Percentiles rank a stretch among this genome's conserved stretches.
These are phyloP conservation scores for Macrostomum lignano DNA, from an alignment of 1,140 invertebrate species.

Conservation along the genomic window DNA sequence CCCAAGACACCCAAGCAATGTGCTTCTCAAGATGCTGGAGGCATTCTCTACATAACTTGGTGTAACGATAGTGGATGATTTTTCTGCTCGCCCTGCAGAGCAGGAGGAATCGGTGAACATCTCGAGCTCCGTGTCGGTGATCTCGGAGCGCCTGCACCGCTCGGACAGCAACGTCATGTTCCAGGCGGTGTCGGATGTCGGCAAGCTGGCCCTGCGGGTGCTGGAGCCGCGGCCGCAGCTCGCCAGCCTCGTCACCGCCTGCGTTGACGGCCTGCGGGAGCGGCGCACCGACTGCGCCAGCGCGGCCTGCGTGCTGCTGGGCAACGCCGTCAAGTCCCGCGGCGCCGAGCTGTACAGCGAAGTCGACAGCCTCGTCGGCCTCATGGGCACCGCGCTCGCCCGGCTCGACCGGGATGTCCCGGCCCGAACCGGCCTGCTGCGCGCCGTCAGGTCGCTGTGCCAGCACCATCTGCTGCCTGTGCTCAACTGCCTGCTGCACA, in stretches of 20 bases:
- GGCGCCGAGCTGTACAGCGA: constrained; percentile 33
- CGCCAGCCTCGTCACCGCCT: constrained; percentile 34
- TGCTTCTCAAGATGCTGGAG: too few species aligned
- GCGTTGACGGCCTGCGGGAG: constrained; percentile 36
- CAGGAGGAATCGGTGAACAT: too few species aligned
- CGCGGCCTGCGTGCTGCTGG: constrained; percentile 37
- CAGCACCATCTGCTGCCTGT: constrained; percentile 45
- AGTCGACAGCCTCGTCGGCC: constrained; percentile 17
- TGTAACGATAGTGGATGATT: too few species aligned
- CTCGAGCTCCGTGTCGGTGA: too few species aligned
- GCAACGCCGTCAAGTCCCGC: constrained; percentile 35
- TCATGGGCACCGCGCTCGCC: constrained; percentile 18
- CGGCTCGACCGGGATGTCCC: constrained; percentile 20
- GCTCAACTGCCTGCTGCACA: constrained; percentile 40
- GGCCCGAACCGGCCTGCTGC: constrained; percentile 29
- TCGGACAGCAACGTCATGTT: constrained; percentile 39
- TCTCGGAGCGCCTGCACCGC: constrained; percentile 28
- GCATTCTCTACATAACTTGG: too few species aligned
- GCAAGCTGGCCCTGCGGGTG: too few species aligned
- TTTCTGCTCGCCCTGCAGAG: too few species aligned
- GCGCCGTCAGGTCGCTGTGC: constrained; percentile 38
- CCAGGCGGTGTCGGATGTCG: too few species aligned
- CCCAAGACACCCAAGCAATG: too few species aligned
- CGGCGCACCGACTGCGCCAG: constrained; percentile 35
- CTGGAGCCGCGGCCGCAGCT: too few species aligned